Percentiles rank a stretch among this genome's conserved stretches.
These are phyloP conservation scores for Drosophila niveifrons DNA, from an alignment of 2,888 invertebrate species.

Conservation along the genomic window DNA sequence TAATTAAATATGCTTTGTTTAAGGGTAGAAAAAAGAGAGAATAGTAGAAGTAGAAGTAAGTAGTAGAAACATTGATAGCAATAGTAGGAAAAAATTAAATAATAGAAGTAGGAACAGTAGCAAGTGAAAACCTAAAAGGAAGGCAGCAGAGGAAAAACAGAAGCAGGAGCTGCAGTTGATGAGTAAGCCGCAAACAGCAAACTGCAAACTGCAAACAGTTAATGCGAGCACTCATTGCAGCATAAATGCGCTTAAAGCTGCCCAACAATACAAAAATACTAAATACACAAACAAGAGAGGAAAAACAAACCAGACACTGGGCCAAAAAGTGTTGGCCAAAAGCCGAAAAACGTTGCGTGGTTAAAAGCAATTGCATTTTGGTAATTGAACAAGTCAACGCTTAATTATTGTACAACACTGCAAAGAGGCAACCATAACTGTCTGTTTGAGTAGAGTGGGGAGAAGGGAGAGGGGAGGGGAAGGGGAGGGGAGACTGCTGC, in stretches of 20 bases:
- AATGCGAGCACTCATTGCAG: constrained; percentile 42
- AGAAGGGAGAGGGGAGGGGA: background rate
- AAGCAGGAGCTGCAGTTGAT: background rate
- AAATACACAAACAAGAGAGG: background rate
- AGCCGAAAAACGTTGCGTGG: constrained; percentile 65
- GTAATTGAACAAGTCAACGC: constrained; percentile 83
- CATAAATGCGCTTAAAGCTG: constrained; percentile 49
- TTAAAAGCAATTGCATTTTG: constrained; percentile 80
- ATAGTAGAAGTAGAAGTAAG: too few relatives aligned
- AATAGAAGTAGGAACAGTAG: too few relatives aligned
- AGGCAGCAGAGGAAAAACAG: background rate
- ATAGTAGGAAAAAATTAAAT: too few relatives aligned
- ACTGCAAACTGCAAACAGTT: constrained; percentile 33
- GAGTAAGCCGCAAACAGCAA: constrained; percentile 15
- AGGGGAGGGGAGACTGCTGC: background rate
- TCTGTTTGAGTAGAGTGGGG: constrained; percentile 45
- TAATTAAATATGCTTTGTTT: too few relatives aligned
- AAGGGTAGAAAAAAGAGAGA: too few relatives aligned
- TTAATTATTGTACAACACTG: constrained; percentile 77
- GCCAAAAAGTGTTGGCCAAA: constrained; percentile 37
- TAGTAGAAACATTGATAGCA: too few relatives aligned
- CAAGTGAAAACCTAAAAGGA: background rate
- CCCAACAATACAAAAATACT: constrained; percentile 7
- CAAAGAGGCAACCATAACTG: constrained; percentile 64
- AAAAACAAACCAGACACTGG: constrained; percentile 4